A percentile compares a stretch with the other conserved stretches of the same genome.
Conservation (phyloP, 53 echinoderm and acorn worm species). For the Zoroaster sp. region DNA sequence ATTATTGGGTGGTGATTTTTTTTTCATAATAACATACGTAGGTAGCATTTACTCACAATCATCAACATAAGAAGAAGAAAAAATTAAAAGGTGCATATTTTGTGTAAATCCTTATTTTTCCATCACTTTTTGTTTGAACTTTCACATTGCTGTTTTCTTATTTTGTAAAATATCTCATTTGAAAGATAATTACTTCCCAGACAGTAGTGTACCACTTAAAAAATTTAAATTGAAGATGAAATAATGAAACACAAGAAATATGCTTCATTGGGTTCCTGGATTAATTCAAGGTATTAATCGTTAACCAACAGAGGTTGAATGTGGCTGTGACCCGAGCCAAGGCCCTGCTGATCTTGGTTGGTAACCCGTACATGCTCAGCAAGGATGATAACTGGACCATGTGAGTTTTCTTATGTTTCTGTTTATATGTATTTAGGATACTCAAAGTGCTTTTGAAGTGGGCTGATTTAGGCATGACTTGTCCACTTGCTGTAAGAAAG, state of each 20-base stretch:
- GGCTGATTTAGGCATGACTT: not conserved
- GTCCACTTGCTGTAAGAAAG: too few species aligned
- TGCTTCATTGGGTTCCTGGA: not conserved
- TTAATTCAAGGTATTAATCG: not conserved
- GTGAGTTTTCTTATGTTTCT: conserved; percentile 57
- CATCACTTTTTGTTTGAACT: too few species aligned
- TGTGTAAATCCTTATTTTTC: too few species aligned
- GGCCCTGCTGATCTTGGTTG: conserved; percentile 82
- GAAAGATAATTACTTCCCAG: too few species aligned
- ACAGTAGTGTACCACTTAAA: too few species aligned
- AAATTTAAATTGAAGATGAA: too few species aligned
- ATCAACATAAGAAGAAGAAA: too few species aligned
- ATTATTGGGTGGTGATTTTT: too few species aligned
- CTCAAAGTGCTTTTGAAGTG: not conserved
- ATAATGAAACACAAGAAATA: not conserved
- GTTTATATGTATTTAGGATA: not conserved
- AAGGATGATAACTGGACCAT: conserved; percentile 91
- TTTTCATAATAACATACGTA: not conserved
- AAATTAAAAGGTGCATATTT: too few species aligned
- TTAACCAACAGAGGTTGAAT: conserved; percentile 76
- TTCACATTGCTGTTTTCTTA: too few species aligned
- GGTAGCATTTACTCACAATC: not conserved
- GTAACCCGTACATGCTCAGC: conserved; percentile 93
- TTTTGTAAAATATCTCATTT: too few species aligned
- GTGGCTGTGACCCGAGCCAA: conserved; percentile 96